phyloP scores from a whole-genome alignment of 1,140 invertebrate genomes.

The Nasonia giraulti region DNA sequence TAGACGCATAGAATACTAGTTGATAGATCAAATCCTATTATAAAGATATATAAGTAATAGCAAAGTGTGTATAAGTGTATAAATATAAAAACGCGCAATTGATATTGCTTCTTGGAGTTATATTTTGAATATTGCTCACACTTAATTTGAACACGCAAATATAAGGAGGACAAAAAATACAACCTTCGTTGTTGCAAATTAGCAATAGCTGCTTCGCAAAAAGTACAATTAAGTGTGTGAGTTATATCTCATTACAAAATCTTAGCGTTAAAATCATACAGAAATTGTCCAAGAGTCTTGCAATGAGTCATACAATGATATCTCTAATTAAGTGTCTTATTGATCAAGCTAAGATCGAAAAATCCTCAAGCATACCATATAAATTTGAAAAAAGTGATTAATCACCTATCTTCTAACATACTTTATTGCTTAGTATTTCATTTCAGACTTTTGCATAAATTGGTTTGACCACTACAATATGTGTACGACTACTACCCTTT shows the following conservation, averaged over 20 bases:
- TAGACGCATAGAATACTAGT: not conserved
- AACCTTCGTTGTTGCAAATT: not conserved
- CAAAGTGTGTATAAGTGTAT: not conserved
- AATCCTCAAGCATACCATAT: not conserved
- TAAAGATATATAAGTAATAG: not conserved
- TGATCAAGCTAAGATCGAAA: no score
- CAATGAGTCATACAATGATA: not conserved
- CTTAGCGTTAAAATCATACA: not conserved
- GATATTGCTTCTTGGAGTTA: not conserved
- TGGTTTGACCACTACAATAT: not conserved
- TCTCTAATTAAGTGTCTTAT: no score
- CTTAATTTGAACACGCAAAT: not conserved
- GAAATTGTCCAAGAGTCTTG: not conserved
- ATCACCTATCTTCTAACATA: not conserved
- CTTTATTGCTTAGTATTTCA: not conserved
- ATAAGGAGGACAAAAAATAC: not conserved
- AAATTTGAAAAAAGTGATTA: not conserved
- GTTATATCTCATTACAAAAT: not conserved
- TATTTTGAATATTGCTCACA: not conserved
- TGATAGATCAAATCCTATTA: not conserved
- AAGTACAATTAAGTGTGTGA: not conserved
- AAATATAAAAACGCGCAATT: not conserved
- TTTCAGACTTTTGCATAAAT: slow-evolving; percentile 1
- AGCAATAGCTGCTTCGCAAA: not conserved
- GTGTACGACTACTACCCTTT: not conserved